Base-by-base conservation (phyloP, 2,113 vertebrate species). In the Vulpes lagopus region DNA sequence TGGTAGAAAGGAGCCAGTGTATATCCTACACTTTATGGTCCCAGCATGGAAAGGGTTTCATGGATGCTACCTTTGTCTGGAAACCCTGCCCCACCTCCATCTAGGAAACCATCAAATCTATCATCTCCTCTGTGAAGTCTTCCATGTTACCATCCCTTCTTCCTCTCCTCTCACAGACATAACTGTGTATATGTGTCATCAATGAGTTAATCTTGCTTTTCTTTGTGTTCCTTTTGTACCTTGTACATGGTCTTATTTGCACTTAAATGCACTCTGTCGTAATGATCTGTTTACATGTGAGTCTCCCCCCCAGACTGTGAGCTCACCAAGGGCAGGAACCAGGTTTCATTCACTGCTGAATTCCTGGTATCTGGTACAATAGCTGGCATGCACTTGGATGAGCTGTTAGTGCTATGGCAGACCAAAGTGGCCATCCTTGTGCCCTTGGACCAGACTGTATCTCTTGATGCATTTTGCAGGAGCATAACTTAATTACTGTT, bases 161-260 rank as follows among this genome's bases (percentile, higher is more conserved):
- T 65, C 15, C 15, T 35, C 60, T 85, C n/a, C 20, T 88, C 55
- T 20, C 30, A 69, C 11, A 51, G 38, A 86, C 51, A 38, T 62
- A 85, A n/a, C 32, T 92, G 22, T n/a, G 14, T 67, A 16, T 69
- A 2, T 84, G 30, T 73, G 15, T 55, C 32, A 55, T 15, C 81
- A 87, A 89, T 90, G 60, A 89, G 32, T 80, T 94, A 51, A 76
- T 82, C 27, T 51, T 91, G 19, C 15, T 83, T 69, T 94, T 91
- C n/a, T 73, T 55, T 93, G 15, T 86, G 73, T n/a, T 93, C 15
- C 64, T 94, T 91, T 82, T 86, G 19, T 79, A 80, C 43, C 35
- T 95, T 60, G 22, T 91, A 55, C 71, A 27, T 85, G 38, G 27
- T 67, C 62, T 53, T 92, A 88, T 94, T 93, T 76, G 65, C 35